Conservation (phyloP, 2,797 vertebrate genomes). For the Silurus aristotelis region DNA sequence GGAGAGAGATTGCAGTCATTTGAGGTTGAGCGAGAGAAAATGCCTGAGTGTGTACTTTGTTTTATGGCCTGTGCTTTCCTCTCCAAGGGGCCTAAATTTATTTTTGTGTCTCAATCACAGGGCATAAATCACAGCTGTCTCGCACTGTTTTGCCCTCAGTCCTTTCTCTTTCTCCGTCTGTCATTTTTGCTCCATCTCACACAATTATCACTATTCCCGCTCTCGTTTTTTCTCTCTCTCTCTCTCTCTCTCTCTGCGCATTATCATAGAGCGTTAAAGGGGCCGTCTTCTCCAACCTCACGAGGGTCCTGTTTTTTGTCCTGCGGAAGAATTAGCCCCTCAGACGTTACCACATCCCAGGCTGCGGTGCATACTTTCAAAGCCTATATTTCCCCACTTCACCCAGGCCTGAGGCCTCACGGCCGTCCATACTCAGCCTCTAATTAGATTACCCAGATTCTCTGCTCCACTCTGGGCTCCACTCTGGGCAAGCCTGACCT, state of each 20-base stretch:
- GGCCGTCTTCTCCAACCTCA: slow-evolving; percentile 63
- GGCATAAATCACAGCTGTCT: slow-evolving; percentile 73
- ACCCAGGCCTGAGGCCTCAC: slow-evolving; percentile 64
- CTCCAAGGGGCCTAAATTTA: slow-evolving; percentile 68
- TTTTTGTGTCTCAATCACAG: slow-evolving; percentile 69
- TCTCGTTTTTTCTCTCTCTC: slow-evolving; percentile 34
- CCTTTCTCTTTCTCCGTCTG: slow-evolving; percentile 60
- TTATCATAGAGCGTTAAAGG: slow-evolving; percentile 65
- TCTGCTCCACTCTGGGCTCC: slow-evolving; percentile 69
- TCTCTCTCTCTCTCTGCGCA: slow-evolving; percentile 46
- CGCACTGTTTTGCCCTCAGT: slow-evolving; percentile 22
- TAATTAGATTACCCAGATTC: slow-evolving; percentile 79
- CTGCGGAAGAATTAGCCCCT: slow-evolving; percentile 81
- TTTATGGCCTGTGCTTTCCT: slow-evolving; percentile 68
- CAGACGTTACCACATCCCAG: slow-evolving; percentile 81
- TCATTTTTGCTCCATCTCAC: slow-evolving; percentile 47
- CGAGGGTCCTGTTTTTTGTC: slow-evolving; percentile 69
- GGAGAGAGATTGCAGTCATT: slow-evolving; percentile 67
- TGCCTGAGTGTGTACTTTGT: slow-evolving; percentile 65
- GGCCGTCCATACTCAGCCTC: slow-evolving; percentile 74
- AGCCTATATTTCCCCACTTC: slow-evolving; percentile 70
- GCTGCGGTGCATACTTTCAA: slow-evolving; percentile 73
- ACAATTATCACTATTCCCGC: not conserved
- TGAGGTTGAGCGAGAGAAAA: slow-evolving; percentile 65
- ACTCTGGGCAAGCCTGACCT: slow-evolving; percentile 73